A percentile compares a stretch with the other conserved stretches of the same genome.
phyloP scores from a whole-genome alignment of 2,113 vertebrate genomes.

The Gopherus evgoodei region DNA sequence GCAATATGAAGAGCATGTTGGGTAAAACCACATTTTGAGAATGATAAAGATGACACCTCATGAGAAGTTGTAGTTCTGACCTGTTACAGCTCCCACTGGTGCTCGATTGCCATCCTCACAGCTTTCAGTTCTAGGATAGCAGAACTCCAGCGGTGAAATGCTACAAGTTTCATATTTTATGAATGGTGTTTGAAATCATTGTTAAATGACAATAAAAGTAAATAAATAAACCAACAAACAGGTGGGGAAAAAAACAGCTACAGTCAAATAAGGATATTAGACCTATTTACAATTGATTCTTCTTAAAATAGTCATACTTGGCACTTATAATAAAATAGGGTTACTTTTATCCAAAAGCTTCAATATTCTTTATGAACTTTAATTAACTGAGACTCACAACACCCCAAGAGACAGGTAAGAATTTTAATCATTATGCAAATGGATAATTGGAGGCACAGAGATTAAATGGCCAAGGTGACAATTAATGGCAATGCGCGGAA shows the following conservation, averaged over 20 bases:
- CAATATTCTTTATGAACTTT: background rate
- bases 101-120: background rate
- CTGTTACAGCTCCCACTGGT: background rate
- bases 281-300: background rate
- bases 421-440: background rate
- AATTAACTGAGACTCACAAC: background rate
- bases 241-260: background rate
- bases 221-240: background rate
- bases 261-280: background rate
- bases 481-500: background rate
- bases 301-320: background rate
- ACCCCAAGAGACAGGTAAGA: background rate
- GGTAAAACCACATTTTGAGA: background rate
- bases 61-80: background rate
- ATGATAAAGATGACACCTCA: background rate
- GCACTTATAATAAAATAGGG: background rate
- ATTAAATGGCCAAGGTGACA: background rate
- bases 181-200: background rate
- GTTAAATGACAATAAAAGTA: background rate
- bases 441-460: background rate
- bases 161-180: background rate
- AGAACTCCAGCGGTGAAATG: background rate
- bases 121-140: background rate
- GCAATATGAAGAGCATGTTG: background rate
- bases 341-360: background rate